Percentiles rank a stretch among this genome's conserved stretches.
These are phyloP conservation scores for Agrochola macilenta DNA, from an alignment of 2,888 invertebrate species.

Conservation along the genomic window DNA sequence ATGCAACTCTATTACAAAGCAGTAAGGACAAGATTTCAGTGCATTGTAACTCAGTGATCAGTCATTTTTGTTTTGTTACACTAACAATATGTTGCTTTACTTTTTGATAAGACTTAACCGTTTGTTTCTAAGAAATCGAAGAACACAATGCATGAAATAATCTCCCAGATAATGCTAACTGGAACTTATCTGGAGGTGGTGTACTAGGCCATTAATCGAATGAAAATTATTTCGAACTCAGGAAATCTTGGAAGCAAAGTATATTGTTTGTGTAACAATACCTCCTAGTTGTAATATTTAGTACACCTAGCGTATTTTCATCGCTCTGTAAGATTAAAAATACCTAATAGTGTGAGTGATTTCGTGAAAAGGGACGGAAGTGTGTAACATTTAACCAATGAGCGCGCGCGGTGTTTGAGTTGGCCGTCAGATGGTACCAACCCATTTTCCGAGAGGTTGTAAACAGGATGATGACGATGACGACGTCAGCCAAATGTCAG, in stretches of 20 bases:
- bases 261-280: slow-evolving; percentile 35
- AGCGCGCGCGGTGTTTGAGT: too few relatives aligned
- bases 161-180: slow-evolving; percentile 2
- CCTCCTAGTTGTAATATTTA: slow-evolving; percentile 47
- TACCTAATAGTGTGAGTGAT: slow-evolving; percentile 2
- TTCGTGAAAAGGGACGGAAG: too few relatives aligned
- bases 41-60: slow-evolving; percentile 56
- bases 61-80: slow-evolving; percentile 43
- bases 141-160: background rate
- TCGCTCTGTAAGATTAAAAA: slow-evolving; percentile 59
- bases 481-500: too few relatives aligned
- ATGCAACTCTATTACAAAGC: slow-evolving; percentile 50
- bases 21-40: slow-evolving; percentile 64
- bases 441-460: too few relatives aligned
- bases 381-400: too few relatives aligned
- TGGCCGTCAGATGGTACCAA: too few relatives aligned
- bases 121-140: background rate
- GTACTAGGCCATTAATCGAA: background rate
- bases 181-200: background rate
- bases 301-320: slow-evolving; percentile 53
- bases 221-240: background rate
- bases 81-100: slow-evolving; percentile 10
- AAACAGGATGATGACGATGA: too few relatives aligned
- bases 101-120: background rate
- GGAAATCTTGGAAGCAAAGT: background rate